Evolutionary conservation across 2,113 vertebrate genomes (phyloP), one percentile per base, ranked within the genome.

Genomic region (Abramis brama): DNA sequence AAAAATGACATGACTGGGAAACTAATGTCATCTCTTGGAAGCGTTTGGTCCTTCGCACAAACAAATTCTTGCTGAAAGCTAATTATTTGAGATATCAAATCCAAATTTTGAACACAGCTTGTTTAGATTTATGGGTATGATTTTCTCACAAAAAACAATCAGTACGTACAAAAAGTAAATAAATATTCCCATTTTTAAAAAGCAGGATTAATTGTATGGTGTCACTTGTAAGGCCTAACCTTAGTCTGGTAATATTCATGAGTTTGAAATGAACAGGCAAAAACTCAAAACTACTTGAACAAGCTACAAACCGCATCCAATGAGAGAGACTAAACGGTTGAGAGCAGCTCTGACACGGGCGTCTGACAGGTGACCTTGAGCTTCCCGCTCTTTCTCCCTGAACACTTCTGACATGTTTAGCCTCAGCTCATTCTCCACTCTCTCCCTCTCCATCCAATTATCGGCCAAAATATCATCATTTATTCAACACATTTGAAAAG

Each of bases 401-500:
- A 82, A 73, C 21, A 5, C 12, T 43, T 83, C 59, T 85, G 75
- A 82, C 82, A 5, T 23, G n/a, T 64, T 64, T 19, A 62, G 45
- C 62, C 30, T 47, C 77, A 21, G 23, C 13, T 27, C 27, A 23
- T 52, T 83, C 47, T 17, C 68, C 52, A 27, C 50, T 59, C 47
- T 4, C 15, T 47, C 85, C 47, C 45, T 70, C 50, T 17, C 85
- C 25, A 21, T 81, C 86, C 78, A 84, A 78, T 86, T 86, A 87
- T 25, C 84, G 70, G 15, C 25, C 57, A 82, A 64, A 85, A 87
- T 62, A 85, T 83, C 80, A 71, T 86, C 64, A 74, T 86, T 84
- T 86, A 86, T 86, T 86, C 85, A 79, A 64, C 57, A 52, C 43
- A 76, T 60, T 55, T 83, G 66, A 87, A 84, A 36, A 68, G 76